Evolutionary conservation across 2,113 vertebrate species (phyloP).

Genomic region (Lipotes vexillifer): DNA sequence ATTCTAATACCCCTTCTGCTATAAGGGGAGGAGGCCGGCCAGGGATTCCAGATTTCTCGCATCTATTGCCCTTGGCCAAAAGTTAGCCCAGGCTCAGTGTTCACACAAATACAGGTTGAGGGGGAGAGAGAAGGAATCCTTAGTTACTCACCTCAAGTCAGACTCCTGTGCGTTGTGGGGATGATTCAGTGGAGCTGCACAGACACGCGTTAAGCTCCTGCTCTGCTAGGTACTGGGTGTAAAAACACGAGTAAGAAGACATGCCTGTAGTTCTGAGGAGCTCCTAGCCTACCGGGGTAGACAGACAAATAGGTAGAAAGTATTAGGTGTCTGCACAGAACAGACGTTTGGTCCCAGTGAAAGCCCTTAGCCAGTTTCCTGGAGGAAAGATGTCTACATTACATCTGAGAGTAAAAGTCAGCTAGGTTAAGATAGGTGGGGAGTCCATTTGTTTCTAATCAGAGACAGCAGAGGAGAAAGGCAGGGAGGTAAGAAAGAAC

Average conservation of each 20-base stretch:
- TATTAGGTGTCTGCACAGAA: neutral
- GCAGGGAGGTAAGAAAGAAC: neutral
- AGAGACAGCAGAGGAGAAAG: neutral
- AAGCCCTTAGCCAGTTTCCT: neutral
- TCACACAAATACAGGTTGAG: neutral
- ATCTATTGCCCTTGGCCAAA: neutral
- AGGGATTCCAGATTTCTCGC: neutral
- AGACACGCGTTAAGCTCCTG: neutral
- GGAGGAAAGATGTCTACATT: neutral
- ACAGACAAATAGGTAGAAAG: neutral
- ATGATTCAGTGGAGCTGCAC: neutral
- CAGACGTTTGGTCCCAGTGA: neutral
- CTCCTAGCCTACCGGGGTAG: neutral
- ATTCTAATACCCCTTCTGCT: neutral
- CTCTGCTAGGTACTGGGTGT: neutral
- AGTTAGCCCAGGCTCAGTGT: neutral
- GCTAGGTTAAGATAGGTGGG: neutral
- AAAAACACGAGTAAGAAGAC: neutral
- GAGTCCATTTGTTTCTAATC: neutral
- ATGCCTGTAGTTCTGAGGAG: neutral
- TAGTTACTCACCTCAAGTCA: neutral
- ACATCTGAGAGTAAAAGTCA: neutral
- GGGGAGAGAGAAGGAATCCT: neutral
- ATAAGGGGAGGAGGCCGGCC: neutral
- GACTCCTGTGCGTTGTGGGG: neutral